phyloP scores from a whole-genome alignment of 1,140 invertebrate species.

The Cydia splendana region DNA sequence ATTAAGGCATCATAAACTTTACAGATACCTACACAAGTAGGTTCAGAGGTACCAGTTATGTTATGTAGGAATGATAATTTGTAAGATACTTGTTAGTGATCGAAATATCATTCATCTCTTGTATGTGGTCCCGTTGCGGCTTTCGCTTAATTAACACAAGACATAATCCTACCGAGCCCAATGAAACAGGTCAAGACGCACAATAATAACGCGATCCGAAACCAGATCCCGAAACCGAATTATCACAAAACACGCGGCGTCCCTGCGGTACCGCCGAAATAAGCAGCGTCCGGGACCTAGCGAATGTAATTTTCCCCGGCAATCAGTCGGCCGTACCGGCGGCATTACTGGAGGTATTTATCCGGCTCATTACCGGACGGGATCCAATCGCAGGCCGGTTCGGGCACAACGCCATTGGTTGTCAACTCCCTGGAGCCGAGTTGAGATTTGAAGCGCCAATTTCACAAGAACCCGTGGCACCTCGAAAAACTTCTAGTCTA shows the following conservation, averaged over 20 bases:
- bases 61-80: no score
- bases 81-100: no score
- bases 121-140: not conserved
- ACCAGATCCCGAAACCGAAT: slow-evolving; percentile 7
- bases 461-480: not conserved
- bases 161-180: slow-evolving; percentile 13
- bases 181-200: slow-evolving; percentile 1
- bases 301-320: slow-evolving; percentile 51
- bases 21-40: no score
- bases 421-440: slow-evolving; percentile 52
- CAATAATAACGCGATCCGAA: not conserved
- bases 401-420: slow-evolving; percentile 48
- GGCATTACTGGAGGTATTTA: slow-evolving; percentile 55
- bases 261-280: slow-evolving; percentile 42
- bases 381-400: slow-evolving; percentile 53
- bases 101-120: not conserved
- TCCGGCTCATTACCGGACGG: slow-evolving; percentile 58
- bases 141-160: not conserved
- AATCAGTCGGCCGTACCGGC: slow-evolving; percentile 40
- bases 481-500: not conserved
- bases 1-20: no score
- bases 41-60: no score
- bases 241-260: slow-evolving; percentile 17
- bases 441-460: slow-evolving; percentile 41
- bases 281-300: slow-evolving; percentile 42